phyloP scores from a whole-genome alignment of 2,113 vertebrate genomes.

The Myrmecobius fasciatus region DNA sequence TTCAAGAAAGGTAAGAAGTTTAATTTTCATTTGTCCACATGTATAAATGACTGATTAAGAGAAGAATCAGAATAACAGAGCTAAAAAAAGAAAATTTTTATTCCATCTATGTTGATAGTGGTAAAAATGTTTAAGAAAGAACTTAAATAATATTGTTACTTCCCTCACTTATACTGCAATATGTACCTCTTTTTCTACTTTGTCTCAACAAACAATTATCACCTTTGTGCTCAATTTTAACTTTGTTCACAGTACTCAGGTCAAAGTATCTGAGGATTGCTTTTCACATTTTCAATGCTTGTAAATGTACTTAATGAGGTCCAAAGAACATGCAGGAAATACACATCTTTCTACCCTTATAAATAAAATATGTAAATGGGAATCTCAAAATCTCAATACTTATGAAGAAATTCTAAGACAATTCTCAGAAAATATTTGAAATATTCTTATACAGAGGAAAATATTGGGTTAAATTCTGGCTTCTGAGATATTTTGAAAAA shows the following conservation, averaged over 20 bases:
- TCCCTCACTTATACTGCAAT: not conserved
- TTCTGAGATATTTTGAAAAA: slow-evolving; percentile 10
- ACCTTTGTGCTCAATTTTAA: not conserved
- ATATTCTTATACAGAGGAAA: not conserved
- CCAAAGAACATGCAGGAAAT: not conserved
- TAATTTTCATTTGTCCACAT: not conserved
- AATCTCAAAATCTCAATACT: not conserved
- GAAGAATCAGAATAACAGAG: fast-evolving
- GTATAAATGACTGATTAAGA: not conserved
- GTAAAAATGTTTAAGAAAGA: not conserved
- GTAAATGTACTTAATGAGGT: not conserved
- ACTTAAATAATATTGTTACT: not conserved
- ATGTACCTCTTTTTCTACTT: not conserved
- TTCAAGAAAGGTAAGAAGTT: not conserved
- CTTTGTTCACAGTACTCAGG: not conserved
- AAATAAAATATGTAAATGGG: not conserved
- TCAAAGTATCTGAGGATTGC: not conserved
- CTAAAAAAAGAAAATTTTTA: not conserved
- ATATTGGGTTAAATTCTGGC: not conserved
- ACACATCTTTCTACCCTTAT: not conserved
- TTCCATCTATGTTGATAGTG: not conserved
- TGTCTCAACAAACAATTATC: not conserved
- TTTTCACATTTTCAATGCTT: not conserved
- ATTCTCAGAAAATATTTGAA: not conserved
- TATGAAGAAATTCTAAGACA: not conserved